Conservation (phyloP, 2,113 vertebrate species). For the Semnornis frantzii region DNA sequence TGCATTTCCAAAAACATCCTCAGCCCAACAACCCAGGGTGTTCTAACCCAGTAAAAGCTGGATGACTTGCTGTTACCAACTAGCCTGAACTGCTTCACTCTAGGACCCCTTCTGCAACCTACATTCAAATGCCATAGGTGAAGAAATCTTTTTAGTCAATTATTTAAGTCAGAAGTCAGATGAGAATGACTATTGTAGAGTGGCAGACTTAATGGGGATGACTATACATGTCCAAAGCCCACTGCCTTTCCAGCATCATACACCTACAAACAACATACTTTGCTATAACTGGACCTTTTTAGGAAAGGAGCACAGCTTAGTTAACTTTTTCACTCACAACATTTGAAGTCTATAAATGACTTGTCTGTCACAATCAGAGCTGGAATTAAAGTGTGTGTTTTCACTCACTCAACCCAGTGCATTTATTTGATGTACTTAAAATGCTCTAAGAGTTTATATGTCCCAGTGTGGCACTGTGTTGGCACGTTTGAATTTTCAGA, state of each 20-base stretch:
- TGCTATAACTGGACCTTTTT: background rate
- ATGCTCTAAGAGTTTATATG: background rate
- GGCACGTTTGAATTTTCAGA: background rate
- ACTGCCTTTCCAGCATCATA: background rate
- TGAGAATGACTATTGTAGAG: background rate
- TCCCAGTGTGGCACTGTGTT: background rate
- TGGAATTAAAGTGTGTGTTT: background rate
- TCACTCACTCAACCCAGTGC: background rate
- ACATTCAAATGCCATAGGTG: background rate
- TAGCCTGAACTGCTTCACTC: background rate
- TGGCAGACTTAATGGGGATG: background rate
- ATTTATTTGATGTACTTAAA: background rate
- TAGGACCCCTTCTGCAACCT: background rate
- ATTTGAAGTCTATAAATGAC: background rate
- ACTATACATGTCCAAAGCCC: background rate
- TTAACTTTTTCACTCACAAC: background rate
- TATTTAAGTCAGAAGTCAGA: background rate
- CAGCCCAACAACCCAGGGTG: background rate
- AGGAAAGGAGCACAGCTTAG: background rate
- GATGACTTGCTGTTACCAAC: background rate
- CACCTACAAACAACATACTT: background rate
- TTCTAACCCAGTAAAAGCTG: background rate
- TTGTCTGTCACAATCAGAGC: background rate
- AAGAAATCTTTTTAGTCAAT: background rate
- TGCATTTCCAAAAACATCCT: background rate